Conservation (phyloP, 1,140 invertebrate species). For the Pseudomyrmex cubaensis region DNA sequence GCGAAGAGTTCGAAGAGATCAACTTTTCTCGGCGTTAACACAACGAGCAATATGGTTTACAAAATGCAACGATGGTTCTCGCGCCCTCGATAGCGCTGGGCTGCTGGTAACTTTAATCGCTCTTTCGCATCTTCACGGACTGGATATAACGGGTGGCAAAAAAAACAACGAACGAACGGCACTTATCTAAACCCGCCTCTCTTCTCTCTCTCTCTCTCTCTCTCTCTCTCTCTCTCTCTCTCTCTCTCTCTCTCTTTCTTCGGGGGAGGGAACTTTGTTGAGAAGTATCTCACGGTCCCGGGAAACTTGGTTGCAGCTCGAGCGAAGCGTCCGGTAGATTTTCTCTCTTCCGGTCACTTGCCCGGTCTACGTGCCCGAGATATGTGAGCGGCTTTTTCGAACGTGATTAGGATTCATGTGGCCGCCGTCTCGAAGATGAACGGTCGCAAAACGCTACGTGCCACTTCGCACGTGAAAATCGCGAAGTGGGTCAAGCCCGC, state of each 20-base stretch:
- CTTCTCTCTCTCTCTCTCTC: not conserved
- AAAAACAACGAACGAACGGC: not conserved
- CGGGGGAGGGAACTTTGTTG: conserved; percentile 24
- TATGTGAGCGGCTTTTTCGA: conserved; percentile 61
- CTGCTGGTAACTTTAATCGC: conserved; percentile 33
- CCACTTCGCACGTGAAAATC: conserved; percentile 18
- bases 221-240: not conserved
- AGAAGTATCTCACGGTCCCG: conserved; percentile 40
- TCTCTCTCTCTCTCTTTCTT: not conserved
- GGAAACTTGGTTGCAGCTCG: conserved; percentile 39
- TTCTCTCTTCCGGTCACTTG: conserved; percentile 30
- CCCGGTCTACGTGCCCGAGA: conserved; percentile 41
- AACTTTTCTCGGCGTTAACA: conserved; percentile 25
- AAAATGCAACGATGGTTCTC: conserved; percentile 14
- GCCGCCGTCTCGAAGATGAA: conserved; percentile 58
- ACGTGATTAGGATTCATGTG: conserved; percentile 72
- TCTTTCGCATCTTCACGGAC: conserved; percentile 35
- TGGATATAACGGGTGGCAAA: conserved; percentile 26
- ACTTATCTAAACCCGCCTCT: conserved; percentile 14
- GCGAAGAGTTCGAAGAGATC: conserved; percentile 5
- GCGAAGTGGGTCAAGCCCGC: conserved; percentile 40
- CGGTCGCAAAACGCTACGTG: conserved; percentile 43
- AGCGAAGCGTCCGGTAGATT: conserved; percentile 31
- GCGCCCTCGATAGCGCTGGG: conserved; percentile 15
- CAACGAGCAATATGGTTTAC: conserved; percentile 20